Evolutionary conservation across 30 jellyfish, hydroid and myxozoan genomes (phyloP).

Genomic region (Aurelia aurita): DNA sequence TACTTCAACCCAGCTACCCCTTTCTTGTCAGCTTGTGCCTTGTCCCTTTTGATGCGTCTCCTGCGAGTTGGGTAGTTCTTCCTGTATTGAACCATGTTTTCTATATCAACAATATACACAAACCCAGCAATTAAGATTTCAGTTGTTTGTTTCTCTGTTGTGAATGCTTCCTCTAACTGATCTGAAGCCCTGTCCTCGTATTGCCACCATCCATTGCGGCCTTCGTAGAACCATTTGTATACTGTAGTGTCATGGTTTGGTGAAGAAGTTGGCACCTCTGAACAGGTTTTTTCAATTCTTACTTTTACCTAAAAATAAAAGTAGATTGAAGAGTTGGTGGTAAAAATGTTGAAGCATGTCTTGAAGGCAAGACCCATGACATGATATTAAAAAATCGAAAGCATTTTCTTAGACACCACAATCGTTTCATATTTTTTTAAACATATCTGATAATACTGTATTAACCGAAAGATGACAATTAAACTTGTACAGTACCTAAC

Average conservation of each 20-base stretch:
- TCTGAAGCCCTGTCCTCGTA: slow-evolving; percentile 92
- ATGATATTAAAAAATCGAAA: too few species aligned
- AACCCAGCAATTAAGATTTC: slow-evolving; percentile 93
- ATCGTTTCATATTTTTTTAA: too few species aligned
- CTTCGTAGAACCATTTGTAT: slow-evolving; percentile 95
- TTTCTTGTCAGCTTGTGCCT: slow-evolving; percentile 72
- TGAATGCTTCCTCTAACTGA: slow-evolving; percentile 80
- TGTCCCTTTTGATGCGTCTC: slow-evolving; percentile 88
- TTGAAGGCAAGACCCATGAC: too few species aligned
- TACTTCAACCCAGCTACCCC: slow-evolving; percentile 92
- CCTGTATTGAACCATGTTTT: slow-evolving; percentile 88
- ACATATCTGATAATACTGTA: too few species aligned
- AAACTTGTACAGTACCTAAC: too few species aligned
- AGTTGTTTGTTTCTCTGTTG: slow-evolving; percentile 57
- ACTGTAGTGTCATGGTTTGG: not conserved
- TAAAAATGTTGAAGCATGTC: too few species aligned
- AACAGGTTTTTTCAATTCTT: not conserved
- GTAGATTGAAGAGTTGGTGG: not conserved
- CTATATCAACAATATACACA: slow-evolving; percentile 80
- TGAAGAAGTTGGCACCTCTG: too few species aligned
- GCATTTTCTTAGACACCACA: too few species aligned
- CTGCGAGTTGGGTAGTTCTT: slow-evolving; percentile 79
- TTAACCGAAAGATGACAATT: too few species aligned
- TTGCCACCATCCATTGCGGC: slow-evolving; percentile 99
- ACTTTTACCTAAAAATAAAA: slow-evolving; percentile 51